A percentile compares a stretch with the other conserved stretches of the same genome.
Evolutionary conservation across 2,888 invertebrate genomes (phyloP).

Genomic region (Glaucopsyche alexis): DNA sequence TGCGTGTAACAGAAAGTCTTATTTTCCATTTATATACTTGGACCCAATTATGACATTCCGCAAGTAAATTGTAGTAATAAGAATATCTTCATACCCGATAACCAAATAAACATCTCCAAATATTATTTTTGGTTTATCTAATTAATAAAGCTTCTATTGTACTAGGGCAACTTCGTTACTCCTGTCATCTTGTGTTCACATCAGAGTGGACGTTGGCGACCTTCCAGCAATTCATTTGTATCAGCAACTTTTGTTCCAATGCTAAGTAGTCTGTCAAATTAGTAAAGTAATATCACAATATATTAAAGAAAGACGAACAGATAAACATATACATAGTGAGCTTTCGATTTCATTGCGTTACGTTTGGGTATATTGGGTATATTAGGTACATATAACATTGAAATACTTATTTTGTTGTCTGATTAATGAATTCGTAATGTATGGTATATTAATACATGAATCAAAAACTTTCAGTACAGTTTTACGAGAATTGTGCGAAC

Average conservation of each 20-base stretch:
- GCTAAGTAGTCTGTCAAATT: slow-evolving; percentile 14
- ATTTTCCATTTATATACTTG: too few relatives aligned
- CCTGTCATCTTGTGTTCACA: slow-evolving; percentile 7
- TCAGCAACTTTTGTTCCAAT: slow-evolving; percentile 18
- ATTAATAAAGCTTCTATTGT: slow-evolving; percentile 6
- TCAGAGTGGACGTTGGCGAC: not conserved
- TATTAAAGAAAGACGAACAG: not conserved
- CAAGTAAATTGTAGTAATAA: too few relatives aligned
- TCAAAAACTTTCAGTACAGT: too few relatives aligned
- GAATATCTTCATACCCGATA: not conserved
- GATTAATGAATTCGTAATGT: not conserved
- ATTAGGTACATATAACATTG: too few relatives aligned
- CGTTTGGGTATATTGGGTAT: too few relatives aligned
- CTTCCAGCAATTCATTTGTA: slow-evolving; percentile 2
- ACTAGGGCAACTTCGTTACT: not conserved
- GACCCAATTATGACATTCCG: too few relatives aligned
- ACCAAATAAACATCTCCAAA: slow-evolving; percentile 12
- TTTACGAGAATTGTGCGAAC: too few relatives aligned
- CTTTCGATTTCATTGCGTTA: too few relatives aligned
- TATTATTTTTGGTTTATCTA: not conserved
- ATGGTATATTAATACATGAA: too few relatives aligned
- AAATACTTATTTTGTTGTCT: too few relatives aligned
- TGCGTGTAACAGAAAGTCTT: too few relatives aligned
- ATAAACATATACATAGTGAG: too few relatives aligned
- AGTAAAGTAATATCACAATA: not conserved